Percentiles rank a stretch among this genome's conserved stretches.
Evolutionary conservation across 1,140 invertebrate species (phyloP).

Genomic region (Subanguina moxae): DNA sequence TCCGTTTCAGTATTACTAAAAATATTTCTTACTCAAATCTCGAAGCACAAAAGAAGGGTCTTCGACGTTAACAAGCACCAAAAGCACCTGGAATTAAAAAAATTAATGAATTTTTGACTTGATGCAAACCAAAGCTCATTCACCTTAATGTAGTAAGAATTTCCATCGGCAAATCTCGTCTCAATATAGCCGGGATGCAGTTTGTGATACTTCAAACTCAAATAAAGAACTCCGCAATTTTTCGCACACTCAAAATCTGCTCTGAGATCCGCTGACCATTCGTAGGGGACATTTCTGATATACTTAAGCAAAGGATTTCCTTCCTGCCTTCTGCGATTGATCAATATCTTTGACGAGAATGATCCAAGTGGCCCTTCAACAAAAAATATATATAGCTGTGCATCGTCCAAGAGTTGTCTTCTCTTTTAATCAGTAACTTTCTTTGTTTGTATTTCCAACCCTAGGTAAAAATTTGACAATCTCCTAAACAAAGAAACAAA

Average conservation of each 20-base stretch:
- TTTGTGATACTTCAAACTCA: conserved; percentile 56
- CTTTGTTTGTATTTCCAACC: too few relatives aligned
- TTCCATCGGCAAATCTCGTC: conserved; percentile 43
- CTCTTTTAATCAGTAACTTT: too few relatives aligned
- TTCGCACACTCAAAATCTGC: conserved; percentile 50
- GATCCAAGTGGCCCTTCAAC: neutral
- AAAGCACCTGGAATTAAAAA: conserved; percentile 43
- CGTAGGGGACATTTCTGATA: conserved; percentile 56
- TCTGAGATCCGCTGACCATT: conserved; percentile 52
- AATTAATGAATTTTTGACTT: conserved; percentile 6
- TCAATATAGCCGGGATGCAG: conserved; percentile 56
- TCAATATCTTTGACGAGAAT: conserved; percentile 28
- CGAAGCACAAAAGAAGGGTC: conserved; percentile 50
- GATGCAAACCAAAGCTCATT: conserved; percentile 5
- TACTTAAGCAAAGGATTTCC: conserved; percentile 57
- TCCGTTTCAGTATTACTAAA: too few relatives aligned
- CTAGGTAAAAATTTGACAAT: too few relatives aligned
- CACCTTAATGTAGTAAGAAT: conserved; percentile 38
- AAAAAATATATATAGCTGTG: too few relatives aligned
- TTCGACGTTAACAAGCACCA: conserved; percentile 54
- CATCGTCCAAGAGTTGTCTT: too few relatives aligned
- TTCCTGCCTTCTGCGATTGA: conserved; percentile 52
- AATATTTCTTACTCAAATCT: conserved; percentile 36
- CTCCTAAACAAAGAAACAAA: too few relatives aligned
- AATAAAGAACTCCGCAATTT: conserved; percentile 50